Conservation (phyloP, 1,140 invertebrate genomes). For the Macrobrachium nipponense region DNA sequence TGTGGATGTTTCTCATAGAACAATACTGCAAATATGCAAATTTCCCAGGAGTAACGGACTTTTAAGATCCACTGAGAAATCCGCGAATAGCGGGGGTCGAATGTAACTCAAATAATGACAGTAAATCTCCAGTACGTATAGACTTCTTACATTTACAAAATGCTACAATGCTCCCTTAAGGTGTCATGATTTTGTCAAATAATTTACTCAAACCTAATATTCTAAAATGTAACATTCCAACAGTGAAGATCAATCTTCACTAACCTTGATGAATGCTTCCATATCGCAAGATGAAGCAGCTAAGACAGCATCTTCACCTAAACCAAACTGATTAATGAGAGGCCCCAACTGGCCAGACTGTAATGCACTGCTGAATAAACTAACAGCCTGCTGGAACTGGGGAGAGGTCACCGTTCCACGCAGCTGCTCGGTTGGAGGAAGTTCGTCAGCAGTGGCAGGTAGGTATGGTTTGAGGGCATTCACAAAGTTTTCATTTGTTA, state of each 20-base stretch:
- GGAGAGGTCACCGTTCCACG: conserved; percentile 85
- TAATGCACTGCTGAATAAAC: conserved; percentile 93
- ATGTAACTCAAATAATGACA: no score
- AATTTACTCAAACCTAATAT: neutral
- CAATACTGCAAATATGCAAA: no score
- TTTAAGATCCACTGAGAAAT: no score
- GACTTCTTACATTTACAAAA: no score
- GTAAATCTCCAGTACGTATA: no score
- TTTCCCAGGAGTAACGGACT: no score
- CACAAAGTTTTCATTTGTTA: conserved; percentile 77
- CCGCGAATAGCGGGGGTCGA: no score
- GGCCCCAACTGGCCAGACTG: conserved; percentile 95
- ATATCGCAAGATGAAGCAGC: conserved; percentile 91
- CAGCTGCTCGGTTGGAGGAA: conserved; percentile 77
- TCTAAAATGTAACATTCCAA: neutral
- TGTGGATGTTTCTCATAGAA: no score
- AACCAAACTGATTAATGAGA: conserved; percentile 91
- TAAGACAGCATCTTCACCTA: conserved; percentile 86
- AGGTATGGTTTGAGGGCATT: conserved; percentile 80
- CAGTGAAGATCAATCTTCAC: neutral
- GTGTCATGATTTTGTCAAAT: no score
- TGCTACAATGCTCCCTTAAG: no score
- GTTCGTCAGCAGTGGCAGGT: conserved; percentile 72
- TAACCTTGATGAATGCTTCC: conserved; percentile 87
- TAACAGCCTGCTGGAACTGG: conserved; percentile 93